These are phyloP conservation scores for Corythucha ciliata DNA, from an alignment of 2,888 invertebrate species.

Conservation along the genomic window DNA sequence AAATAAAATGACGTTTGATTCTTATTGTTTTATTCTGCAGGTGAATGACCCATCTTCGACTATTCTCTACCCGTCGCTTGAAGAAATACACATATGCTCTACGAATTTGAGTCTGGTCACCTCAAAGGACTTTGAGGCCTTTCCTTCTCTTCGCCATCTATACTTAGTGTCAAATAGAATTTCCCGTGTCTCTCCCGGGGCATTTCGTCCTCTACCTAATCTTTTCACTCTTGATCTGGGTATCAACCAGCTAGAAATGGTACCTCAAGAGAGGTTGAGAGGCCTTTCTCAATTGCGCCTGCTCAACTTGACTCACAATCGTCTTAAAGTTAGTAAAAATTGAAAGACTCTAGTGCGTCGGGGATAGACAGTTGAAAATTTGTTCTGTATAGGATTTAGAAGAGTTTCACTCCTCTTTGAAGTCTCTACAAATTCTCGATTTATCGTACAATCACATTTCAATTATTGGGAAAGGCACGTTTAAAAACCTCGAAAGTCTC, in stretches of 20 bases:
- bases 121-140: conserved; percentile 75
- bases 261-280: conserved; percentile 75
- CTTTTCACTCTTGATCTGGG: conserved; percentile 71
- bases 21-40: too few species aligned
- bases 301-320: conserved; percentile 76
- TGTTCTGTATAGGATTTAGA: too few species aligned
- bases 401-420: conserved; percentile 69
- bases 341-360: too few species aligned
- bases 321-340: too few species aligned
- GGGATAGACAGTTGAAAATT: too few species aligned
- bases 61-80: conserved; percentile 43
- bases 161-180: conserved; percentile 65
- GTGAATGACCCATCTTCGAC: conserved; percentile 29
- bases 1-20: too few species aligned
- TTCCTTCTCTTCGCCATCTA: conserved; percentile 65
- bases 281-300: conserved; percentile 62
- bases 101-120: conserved; percentile 76
- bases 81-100: conserved; percentile 64
- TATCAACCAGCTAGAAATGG: conserved; percentile 67
- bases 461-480: conserved; percentile 63
- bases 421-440: conserved; percentile 67
- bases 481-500: conserved; percentile 65
- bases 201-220: conserved; percentile 66
- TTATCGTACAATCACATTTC: conserved; percentile 74
- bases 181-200: conserved; percentile 70